A percentile compares a stretch with the other conserved stretches of the same genome.
These are phyloP conservation scores for Ophion obscuratus DNA, from an alignment of 2,888 invertebrate genomes.

Conservation along the genomic window DNA sequence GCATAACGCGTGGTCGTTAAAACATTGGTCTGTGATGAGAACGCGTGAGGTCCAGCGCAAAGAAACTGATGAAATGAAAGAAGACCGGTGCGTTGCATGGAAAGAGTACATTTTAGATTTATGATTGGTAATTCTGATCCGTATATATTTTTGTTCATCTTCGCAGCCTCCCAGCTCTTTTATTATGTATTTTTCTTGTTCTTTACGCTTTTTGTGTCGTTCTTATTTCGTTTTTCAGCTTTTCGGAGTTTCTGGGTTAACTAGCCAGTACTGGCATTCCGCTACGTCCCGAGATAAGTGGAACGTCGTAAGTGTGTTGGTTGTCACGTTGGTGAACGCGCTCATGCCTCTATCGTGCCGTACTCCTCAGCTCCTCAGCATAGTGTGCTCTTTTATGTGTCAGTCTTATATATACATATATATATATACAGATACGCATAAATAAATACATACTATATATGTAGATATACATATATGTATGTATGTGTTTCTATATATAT, in stretches of 20 bases:
- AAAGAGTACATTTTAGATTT: constrained; percentile 54
- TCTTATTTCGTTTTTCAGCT: constrained; percentile 52
- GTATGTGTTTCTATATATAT: background rate
- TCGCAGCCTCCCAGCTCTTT: constrained; percentile 37
- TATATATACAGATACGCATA: background rate
- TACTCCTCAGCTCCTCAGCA: constrained; percentile 17
- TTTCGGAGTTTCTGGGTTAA: constrained; percentile 75
- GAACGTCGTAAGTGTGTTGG: constrained; percentile 73
- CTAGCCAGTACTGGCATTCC: constrained; percentile 73
- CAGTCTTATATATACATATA: constrained; percentile 13
- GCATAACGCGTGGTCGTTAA: constrained; percentile 36
- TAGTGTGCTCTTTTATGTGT: constrained; percentile 14
- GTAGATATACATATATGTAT: no score
- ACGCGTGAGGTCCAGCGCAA: constrained; percentile 14
- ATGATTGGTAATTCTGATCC: constrained; percentile 41
- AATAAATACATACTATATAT: no score
- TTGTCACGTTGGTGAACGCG: constrained; percentile 57
- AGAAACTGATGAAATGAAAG: constrained; percentile 4
- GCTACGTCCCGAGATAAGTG: constrained; percentile 76
- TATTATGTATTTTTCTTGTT: constrained; percentile 36
- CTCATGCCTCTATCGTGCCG: constrained; percentile 42
- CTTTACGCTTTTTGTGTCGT: constrained; percentile 31
- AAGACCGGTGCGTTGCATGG: constrained; percentile 15
- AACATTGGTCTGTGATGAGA: constrained; percentile 25
- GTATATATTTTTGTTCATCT: constrained; percentile 28